A percentile compares a stretch with the other conserved stretches of the same genome.
Conservation (phyloP, 1,140 invertebrate species). For the Drosophila nannoptera region DNA sequence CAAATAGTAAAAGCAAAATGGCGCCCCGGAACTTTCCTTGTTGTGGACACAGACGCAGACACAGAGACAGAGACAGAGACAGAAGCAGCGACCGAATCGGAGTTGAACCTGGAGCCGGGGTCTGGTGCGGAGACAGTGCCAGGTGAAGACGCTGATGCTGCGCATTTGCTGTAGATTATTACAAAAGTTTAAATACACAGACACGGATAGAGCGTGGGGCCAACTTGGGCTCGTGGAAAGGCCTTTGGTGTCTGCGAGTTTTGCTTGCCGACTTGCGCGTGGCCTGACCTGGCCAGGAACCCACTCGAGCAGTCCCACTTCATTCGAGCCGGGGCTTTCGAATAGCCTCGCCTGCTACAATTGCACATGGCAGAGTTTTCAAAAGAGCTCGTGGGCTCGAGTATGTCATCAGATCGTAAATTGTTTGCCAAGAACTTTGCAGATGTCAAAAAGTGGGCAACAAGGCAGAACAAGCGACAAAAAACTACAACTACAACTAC, state of each 20-base stretch:
- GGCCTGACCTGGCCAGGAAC: neutral
- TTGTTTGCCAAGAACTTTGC: conserved; percentile 32
- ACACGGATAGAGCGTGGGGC: conserved; percentile 45
- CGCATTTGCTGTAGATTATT: conserved; percentile 74
- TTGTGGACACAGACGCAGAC: conserved; percentile 31
- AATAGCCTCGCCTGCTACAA: conserved; percentile 67
- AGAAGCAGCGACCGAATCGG: no score
- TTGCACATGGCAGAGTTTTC: conserved; percentile 41
- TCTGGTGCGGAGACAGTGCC: conserved; percentile 3
- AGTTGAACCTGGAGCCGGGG: no score
- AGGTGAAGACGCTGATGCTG: conserved; percentile 47
- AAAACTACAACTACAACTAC: no score
- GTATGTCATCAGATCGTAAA: conserved; percentile 44
- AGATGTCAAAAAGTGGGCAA: conserved; percentile 5
- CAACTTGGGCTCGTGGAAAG: conserved; percentile 31
- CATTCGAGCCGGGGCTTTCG: conserved; percentile 57
- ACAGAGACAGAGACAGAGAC: conserved; percentile 2
- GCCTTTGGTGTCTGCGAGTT: conserved; percentile 64
- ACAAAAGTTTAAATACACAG: conserved; percentile 75
- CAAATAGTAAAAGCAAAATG: conserved; percentile 72
- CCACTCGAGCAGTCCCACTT: conserved; percentile 50
- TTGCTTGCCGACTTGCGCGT: conserved; percentile 44
- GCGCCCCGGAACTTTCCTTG: conserved; percentile 58
- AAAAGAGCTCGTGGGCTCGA: conserved; percentile 11
- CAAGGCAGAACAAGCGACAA: neutral